Evolutionary conservation across 2,888 invertebrate genomes (phyloP).

Genomic region (Hemaris fuciformis): DNA sequence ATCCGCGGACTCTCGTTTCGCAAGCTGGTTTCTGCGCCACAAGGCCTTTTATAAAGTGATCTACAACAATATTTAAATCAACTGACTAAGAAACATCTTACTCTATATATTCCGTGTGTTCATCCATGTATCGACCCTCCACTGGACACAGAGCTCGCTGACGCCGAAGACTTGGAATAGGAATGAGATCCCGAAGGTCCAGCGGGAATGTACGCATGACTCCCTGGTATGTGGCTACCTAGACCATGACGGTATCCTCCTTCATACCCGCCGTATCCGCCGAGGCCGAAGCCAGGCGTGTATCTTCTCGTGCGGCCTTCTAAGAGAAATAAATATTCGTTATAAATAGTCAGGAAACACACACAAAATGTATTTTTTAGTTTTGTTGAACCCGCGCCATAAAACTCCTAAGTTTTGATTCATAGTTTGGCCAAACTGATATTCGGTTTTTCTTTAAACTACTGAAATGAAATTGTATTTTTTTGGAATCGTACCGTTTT

Average conservation of each 20-base stretch:
- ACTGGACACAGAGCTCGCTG: constrained; percentile 51
- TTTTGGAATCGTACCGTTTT: too few relatives aligned
- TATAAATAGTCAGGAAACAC: neutral
- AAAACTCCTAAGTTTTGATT: too few relatives aligned
- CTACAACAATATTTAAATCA: too few relatives aligned
- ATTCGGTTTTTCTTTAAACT: too few relatives aligned
- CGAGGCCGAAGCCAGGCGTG: constrained; percentile 35
- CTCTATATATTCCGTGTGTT: constrained; percentile 10
- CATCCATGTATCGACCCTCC: constrained; percentile 29
- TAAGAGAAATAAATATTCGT: too few relatives aligned
- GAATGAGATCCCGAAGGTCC: constrained; percentile 39
- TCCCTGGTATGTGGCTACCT: constrained; percentile 28
- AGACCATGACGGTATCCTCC: constrained; percentile 34
- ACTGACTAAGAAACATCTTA: neutral
- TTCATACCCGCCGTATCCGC: constrained; percentile 36
- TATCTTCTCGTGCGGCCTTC: constrained; percentile 42
- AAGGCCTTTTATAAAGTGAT: too few relatives aligned
- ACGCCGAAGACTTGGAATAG: constrained; percentile 60
- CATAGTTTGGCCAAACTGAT: too few relatives aligned
- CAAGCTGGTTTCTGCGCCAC: too few relatives aligned
- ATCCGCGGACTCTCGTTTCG: too few relatives aligned
- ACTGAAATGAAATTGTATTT: too few relatives aligned
- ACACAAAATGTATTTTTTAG: too few relatives aligned
- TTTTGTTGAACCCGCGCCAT: too few relatives aligned
- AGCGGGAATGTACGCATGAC: constrained; percentile 30